A percentile compares a stretch with the other conserved stretches of the same genome.
Conservation (phyloP, 2,113 vertebrate species). For the Potamarius usumacintae region DNA sequence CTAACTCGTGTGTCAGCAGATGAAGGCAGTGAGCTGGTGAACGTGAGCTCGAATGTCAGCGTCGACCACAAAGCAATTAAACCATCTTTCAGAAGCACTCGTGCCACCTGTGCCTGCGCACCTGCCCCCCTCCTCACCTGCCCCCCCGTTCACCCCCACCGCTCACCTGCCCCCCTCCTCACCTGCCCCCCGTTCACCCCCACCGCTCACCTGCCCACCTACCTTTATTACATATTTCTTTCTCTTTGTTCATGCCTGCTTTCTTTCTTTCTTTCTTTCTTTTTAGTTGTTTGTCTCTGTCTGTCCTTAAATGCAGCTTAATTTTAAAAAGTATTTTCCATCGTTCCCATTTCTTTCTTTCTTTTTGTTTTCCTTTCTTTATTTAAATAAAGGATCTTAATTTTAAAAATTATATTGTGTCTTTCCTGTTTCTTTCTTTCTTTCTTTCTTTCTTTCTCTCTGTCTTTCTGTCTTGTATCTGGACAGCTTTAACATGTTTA, state of each 20-base stretch:
- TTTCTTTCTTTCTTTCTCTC: background rate
- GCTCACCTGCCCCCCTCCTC: background rate
- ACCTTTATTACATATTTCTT: background rate
- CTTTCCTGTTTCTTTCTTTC: background rate
- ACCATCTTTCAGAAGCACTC: conserved; percentile 40
- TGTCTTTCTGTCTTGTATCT: background rate
- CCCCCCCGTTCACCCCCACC: background rate
- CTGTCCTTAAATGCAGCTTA: background rate
- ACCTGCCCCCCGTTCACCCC: background rate
- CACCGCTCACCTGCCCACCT: background rate
- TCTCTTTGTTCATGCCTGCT: background rate
- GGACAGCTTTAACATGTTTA: background rate
- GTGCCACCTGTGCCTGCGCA: conserved; percentile 43
- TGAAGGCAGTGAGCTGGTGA: conserved; percentile 2
- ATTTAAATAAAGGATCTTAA: too few relatives aligned
- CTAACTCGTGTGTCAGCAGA: background rate
- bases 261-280: background rate
- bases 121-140: background rate
- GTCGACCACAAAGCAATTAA: conserved; percentile 53
- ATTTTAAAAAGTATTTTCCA: background rate
- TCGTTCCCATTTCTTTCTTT: background rate
- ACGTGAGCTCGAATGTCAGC: conserved; percentile 47
- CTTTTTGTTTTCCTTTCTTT: too few relatives aligned
- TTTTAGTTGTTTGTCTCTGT: too few relatives aligned
- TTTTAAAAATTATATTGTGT: too few relatives aligned